A percentile compares a stretch with the other conserved stretches of the same genome.
Evolutionary conservation across 2,797 vertebrate genomes (phyloP).

Genomic region (Clamator glandarius): DNA sequence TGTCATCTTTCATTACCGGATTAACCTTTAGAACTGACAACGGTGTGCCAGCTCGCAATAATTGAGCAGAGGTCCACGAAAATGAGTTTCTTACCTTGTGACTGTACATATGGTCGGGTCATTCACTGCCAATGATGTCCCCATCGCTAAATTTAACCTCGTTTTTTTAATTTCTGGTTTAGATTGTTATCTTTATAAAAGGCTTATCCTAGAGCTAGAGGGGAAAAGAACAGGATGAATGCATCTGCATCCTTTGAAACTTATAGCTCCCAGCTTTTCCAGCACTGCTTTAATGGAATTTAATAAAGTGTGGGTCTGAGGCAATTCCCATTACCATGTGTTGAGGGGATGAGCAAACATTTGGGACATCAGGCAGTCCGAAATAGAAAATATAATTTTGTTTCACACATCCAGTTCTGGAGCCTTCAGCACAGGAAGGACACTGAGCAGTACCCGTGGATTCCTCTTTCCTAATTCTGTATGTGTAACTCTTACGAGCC

Average conservation of each 20-base stretch:
- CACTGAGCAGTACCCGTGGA: background rate
- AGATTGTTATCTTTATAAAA: background rate
- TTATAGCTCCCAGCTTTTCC: background rate
- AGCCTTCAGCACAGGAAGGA: too few species aligned
- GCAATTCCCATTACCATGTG: background rate
- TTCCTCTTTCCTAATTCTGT: background rate
- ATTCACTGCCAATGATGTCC: background rate
- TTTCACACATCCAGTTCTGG: background rate
- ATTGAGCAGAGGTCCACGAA: conserved; percentile 57
- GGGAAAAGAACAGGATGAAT: background rate
- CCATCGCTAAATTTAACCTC: background rate
- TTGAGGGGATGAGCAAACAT: background rate
- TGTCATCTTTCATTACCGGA: conserved; percentile 68
- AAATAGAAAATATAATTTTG: background rate
- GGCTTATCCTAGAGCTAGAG: background rate
- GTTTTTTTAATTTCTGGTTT: background rate
- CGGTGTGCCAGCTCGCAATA: background rate
- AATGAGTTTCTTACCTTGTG: conserved; percentile 61
- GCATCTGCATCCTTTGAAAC: background rate
- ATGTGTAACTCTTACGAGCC: background rate
- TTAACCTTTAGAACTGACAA: conserved; percentile 66
- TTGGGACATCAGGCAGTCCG: background rate
- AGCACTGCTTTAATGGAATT: background rate
- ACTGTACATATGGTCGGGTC: conserved; percentile 2
- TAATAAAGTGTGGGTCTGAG: background rate